Conservation (phyloP, 53 echinoderm and acorn worm genomes). For the Pentamera pediparva region DNA sequence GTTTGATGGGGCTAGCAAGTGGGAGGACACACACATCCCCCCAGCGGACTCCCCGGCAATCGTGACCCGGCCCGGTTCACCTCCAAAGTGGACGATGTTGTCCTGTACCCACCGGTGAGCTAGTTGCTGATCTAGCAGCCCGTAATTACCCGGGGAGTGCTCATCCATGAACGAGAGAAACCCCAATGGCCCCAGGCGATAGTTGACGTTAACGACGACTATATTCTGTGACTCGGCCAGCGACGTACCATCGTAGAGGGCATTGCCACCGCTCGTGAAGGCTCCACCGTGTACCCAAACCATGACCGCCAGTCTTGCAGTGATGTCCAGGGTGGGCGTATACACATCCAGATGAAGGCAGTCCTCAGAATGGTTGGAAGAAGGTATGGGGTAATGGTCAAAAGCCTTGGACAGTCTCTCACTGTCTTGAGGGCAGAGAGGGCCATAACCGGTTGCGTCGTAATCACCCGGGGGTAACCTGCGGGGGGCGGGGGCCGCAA, state of each 20-base stretch:
- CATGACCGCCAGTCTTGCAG: conserved; percentile 63
- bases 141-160: conserved; percentile 67
- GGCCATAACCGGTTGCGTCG: conserved; percentile 74
- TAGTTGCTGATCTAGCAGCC: conserved; percentile 67
- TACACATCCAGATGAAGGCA: conserved; percentile 78
- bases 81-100: conserved; percentile 74
- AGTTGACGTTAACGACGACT: conserved; percentile 72
- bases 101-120: conserved; percentile 66
- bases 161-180: conserved; percentile 62
- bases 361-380: conserved; percentile 52
- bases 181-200: conserved; percentile 74
- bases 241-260: conserved; percentile 64
- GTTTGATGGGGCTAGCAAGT: conserved; percentile 50
- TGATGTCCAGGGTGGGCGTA: conserved; percentile 53
- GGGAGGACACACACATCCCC: conserved; percentile 58
- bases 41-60: conserved; percentile 87
- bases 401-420: conserved; percentile 10
- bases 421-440: conserved; percentile 65
- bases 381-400: conserved; percentile 33
- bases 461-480: conserved; percentile 40
- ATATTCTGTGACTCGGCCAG: conserved; percentile 74
- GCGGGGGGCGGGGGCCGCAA: conserved; percentile 55
- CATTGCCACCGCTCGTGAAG: conserved; percentile 54
- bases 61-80: conserved; percentile 56
- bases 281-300: conserved; percentile 78